Evolutionary conservation across 1,140 invertebrate species (phyloP).

Genomic region (Rhagoletis zephyria): DNA sequence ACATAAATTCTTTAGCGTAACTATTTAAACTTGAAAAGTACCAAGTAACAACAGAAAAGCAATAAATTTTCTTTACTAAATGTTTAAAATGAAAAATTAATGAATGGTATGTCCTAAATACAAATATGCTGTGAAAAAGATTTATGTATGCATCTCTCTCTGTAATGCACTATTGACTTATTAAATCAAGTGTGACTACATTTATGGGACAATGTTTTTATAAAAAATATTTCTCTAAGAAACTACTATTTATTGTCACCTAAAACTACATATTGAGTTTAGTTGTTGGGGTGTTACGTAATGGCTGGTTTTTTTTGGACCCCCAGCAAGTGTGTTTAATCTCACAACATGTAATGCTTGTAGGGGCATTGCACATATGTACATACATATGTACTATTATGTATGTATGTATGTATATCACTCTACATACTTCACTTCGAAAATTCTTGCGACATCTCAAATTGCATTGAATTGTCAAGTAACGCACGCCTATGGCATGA

Average conservation of each 20-base stretch:
- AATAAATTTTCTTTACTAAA: neutral
- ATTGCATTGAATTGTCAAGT: slow-evolving; percentile 1
- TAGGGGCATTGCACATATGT: too few relatives aligned
- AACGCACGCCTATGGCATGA: neutral
- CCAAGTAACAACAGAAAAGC: neutral
- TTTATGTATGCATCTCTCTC: neutral
- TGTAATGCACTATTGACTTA: slow-evolving; percentile 24
- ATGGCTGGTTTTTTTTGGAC: neutral
- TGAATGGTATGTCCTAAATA: neutral
- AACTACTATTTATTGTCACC: neutral
- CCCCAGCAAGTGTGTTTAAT: neutral
- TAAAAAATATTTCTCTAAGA: slow-evolving; percentile 3
- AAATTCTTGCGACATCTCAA: neutral
- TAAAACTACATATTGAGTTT: neutral
- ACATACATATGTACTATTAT: neutral
- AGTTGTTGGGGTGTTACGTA: neutral
- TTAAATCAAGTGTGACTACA: slow-evolving; percentile 42
- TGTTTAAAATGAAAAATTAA: neutral
- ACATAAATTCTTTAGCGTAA: neutral
- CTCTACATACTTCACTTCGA: too few relatives aligned
- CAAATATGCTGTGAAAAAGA: neutral
- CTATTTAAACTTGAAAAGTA: neutral
- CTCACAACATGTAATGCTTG: too few relatives aligned
- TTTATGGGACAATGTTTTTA: slow-evolving; percentile 22
- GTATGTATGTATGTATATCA: too few relatives aligned